Conservation (phyloP, 1,140 invertebrate species). For the Leptopilina clavipes region DNA sequence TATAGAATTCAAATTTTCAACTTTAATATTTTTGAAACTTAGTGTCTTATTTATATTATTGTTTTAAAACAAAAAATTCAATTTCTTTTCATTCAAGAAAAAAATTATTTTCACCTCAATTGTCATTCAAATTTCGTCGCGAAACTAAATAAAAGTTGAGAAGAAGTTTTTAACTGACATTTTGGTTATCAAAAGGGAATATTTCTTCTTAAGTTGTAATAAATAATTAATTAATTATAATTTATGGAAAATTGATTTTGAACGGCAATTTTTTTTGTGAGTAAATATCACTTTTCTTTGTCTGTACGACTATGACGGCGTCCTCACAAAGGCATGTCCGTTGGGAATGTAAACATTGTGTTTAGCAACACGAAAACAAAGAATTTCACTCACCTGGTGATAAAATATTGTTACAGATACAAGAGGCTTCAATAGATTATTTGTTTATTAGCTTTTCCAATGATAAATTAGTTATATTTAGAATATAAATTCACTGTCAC, state of each 20-base stretch:
- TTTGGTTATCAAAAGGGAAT: background rate
- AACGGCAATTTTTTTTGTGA: conserved; percentile 13
- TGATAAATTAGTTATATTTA: background rate
- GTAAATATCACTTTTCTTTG: background rate
- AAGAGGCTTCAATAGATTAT: background rate
- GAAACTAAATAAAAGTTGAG: too few relatives aligned
- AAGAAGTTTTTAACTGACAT: too few relatives aligned
- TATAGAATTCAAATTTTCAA: background rate
- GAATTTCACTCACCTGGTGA: background rate
- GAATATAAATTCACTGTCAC: conserved; percentile 4
- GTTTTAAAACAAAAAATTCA: background rate
- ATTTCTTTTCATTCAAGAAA: too few relatives aligned
- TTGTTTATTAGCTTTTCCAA: background rate
- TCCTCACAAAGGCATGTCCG: background rate
- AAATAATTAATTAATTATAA: too few relatives aligned
- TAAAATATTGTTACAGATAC: background rate
- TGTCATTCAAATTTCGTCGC: too few relatives aligned
- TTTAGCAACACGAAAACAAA: background rate
- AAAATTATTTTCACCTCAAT: too few relatives aligned
- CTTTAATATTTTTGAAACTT: background rate
- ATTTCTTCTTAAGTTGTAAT: background rate
- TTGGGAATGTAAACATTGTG: background rate
- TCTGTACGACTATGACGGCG: background rate
- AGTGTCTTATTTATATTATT: background rate
- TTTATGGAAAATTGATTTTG: background rate